Conservation (phyloP, 2,888 invertebrate species). For the Sminthurinus aureus region DNA sequence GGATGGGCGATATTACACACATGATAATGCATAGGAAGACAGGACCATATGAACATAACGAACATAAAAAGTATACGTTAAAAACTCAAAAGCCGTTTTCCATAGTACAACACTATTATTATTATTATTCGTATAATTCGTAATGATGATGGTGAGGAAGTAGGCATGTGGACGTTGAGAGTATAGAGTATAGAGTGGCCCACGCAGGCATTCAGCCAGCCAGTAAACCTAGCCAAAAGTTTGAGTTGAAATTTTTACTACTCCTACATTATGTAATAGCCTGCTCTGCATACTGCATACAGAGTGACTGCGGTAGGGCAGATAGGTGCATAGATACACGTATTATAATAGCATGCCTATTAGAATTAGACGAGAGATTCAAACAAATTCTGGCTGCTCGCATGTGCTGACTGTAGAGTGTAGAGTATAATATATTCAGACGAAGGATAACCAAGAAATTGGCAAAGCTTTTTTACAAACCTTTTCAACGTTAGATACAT, state of each 20-base stretch:
- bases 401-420: neutral
- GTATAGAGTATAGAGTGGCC: neutral
- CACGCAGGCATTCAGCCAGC: conserved; percentile 11
- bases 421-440: neutral
- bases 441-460: neutral
- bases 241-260: neutral
- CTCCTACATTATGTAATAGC: conserved; percentile 11
- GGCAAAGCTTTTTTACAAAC: neutral
- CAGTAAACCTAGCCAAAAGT: conserved; percentile 1
- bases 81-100: neutral
- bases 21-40: neutral
- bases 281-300: conserved; percentile 4
- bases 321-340: neutral
- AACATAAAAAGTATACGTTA: neutral
- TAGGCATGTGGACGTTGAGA: neutral
- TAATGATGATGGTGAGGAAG: neutral
- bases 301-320: conserved; percentile 10
- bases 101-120: neutral
- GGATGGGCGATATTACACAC: neutral
- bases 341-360: neutral
- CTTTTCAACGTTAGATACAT: neutral
- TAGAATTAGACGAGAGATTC: neutral
- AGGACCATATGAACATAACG: neutral
- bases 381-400: neutral
- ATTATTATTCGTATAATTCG: neutral